These are phyloP conservation scores for Melinopterus prodromus DNA, from an alignment of 2,888 invertebrate genomes.

Conservation along the genomic window DNA sequence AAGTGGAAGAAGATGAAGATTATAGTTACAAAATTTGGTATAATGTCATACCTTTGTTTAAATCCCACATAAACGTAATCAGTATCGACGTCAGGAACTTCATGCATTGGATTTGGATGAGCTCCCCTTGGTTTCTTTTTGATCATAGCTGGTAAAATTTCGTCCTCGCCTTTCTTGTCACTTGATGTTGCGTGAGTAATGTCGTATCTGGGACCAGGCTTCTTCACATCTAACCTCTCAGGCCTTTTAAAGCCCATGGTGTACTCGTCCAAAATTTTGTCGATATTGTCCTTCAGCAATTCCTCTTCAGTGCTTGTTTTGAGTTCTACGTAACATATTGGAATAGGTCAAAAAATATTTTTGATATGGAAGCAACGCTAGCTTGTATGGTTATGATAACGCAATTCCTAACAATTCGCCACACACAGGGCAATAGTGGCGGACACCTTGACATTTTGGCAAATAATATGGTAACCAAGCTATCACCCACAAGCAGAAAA, in stretches of 20 bases:
- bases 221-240: slow-evolving; percentile 92
- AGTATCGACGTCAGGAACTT: slow-evolving; percentile 71
- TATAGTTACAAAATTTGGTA: slow-evolving; percentile 6
- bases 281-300: slow-evolving; percentile 59
- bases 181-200: slow-evolving; percentile 60
- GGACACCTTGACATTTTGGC: neutral
- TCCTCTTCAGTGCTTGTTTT: slow-evolving; percentile 36
- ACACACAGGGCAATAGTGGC: neutral
- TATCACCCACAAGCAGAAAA: neutral
- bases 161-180: slow-evolving; percentile 24
- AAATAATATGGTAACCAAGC: neutral
- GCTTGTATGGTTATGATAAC: neutral
- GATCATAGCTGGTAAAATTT: slow-evolving; percentile 50
- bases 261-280: slow-evolving; percentile 68
- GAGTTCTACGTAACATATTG: neutral
- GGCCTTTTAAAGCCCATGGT: slow-evolving; percentile 85
- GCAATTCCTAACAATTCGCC: neutral
- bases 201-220: slow-evolving; percentile 88
- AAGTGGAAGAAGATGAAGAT: slow-evolving; percentile 22
- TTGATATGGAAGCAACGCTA: neutral
- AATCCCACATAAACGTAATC: slow-evolving; percentile 83
- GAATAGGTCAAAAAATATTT: neutral
- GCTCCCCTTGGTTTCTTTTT: slow-evolving; percentile 58
- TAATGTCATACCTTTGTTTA: slow-evolving; percentile 68
- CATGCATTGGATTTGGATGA: slow-evolving; percentile 53